Conservation (phyloP, 2,797 vertebrate species). For the Cottoperca gobio region DNA sequence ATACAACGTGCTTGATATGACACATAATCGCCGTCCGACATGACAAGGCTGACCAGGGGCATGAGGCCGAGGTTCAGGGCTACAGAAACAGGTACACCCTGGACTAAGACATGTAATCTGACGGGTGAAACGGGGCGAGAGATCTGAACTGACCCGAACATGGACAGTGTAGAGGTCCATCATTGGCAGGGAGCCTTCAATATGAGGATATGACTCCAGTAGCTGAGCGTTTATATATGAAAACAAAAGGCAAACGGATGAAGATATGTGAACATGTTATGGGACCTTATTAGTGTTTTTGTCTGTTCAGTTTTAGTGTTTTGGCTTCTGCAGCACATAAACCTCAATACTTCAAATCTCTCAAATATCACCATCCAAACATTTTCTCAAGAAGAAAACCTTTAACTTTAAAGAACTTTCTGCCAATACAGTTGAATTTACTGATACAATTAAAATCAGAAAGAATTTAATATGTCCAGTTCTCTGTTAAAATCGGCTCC, state of each 20-base stretch:
- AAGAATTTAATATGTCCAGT: neutral
- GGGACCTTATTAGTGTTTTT: slow-evolving; percentile 21
- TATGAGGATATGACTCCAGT: slow-evolving; percentile 34
- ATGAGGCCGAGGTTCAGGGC: slow-evolving; percentile 19
- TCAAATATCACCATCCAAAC: neutral
- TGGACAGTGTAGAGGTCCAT: slow-evolving; percentile 33
- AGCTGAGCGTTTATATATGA: slow-evolving; percentile 15
- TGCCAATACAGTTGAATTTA: slow-evolving; percentile 28
- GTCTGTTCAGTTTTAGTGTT: slow-evolving; percentile 36
- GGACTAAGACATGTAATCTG: slow-evolving; percentile 8
- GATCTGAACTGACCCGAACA: neutral
- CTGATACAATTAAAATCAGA: neutral
- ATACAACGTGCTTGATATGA: slow-evolving; percentile 50
- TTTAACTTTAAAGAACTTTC: slow-evolving; percentile 9
- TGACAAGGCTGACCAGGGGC: slow-evolving; percentile 12
- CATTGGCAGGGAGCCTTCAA: slow-evolving; percentile 34
- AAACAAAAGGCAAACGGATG: slow-evolving; percentile 57
- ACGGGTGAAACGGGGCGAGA: slow-evolving; percentile 4
- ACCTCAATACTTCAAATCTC: slow-evolving; percentile 21
- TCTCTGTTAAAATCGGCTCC: neutral
- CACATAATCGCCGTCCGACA: slow-evolving; percentile 8
- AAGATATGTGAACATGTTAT: slow-evolving; percentile 48
- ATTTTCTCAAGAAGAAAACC: neutral
- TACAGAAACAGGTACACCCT: slow-evolving; percentile 15
- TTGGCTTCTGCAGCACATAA: slow-evolving; percentile 67